Percentiles rank a stretch among this genome's conserved stretches.
Evolutionary conservation across 2,113 vertebrate genomes (phyloP).

Genomic region (Leptobrachium ailaonicum): DNA sequence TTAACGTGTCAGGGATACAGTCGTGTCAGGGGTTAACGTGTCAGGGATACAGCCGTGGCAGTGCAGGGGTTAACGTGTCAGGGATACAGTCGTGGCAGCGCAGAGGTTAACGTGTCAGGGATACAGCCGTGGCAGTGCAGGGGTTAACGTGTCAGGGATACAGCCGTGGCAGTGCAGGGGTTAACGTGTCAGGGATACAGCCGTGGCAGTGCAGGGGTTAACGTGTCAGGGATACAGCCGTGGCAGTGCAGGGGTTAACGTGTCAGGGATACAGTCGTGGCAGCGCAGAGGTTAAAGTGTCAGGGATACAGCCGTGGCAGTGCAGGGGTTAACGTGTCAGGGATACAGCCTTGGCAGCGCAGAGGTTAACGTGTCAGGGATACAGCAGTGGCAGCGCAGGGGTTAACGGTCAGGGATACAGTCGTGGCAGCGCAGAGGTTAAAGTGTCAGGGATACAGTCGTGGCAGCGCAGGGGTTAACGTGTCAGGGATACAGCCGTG

Average conservation of each 20-base stretch:
- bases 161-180: not conserved
- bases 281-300: not conserved
- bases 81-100: not conserved
- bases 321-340: not conserved
- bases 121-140: not conserved
- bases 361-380: not conserved
- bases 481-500: not conserved
- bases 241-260: not conserved
- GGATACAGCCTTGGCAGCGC: not conserved
- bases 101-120: not conserved
- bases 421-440: too few relatives aligned
- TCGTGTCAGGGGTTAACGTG: not conserved
- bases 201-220: not conserved
- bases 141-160: not conserved
- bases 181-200: too few relatives aligned
- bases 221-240: not conserved
- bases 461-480: conserved; percentile 3
- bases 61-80: not conserved
- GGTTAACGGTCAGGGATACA: too few relatives aligned
- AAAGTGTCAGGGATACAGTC: too few relatives aligned
- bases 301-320: not conserved
- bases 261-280: not conserved
- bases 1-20: too few relatives aligned
- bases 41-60: not conserved
- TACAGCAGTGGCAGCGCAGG: too few relatives aligned